A percentile compares a stretch with the other conserved stretches of the same genome.
phyloP scores from a whole-genome alignment of 1,140 invertebrate genomes.

The Cryptotermes secundus region DNA sequence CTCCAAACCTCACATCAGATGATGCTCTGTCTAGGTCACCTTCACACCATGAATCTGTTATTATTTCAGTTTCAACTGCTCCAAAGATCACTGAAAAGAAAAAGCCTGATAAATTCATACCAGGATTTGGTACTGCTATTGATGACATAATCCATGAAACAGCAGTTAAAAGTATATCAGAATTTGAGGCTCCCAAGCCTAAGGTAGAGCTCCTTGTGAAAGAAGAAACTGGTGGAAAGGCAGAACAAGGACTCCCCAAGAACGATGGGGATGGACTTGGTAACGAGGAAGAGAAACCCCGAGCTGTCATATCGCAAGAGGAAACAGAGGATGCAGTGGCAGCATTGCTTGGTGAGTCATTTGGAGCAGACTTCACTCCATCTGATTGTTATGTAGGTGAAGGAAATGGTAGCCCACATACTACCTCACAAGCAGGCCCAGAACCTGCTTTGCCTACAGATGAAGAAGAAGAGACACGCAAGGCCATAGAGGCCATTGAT shows the following conservation, averaged over 20 bases:
- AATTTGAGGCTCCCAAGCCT: constrained; percentile 46
- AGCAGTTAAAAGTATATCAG: constrained; percentile 73
- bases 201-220: neutral
- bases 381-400: constrained; percentile 51
- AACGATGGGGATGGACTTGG: constrained; percentile 51
- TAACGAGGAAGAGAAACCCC: constrained; percentile 68
- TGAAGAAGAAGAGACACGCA: constrained; percentile 51
- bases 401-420: constrained; percentile 25
- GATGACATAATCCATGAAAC: constrained; percentile 75
- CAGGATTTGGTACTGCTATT: constrained; percentile 66
- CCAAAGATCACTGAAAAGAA: constrained; percentile 22
- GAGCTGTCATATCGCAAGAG: constrained; percentile 82
- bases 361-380: constrained; percentile 59
- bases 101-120: constrained; percentile 61
- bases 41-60: neutral
- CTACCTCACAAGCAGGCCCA: neutral
- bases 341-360: constrained; percentile 79
- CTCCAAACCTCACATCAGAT: neutral
- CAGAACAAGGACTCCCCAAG: constrained; percentile 19
- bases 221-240: neutral
- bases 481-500: constrained; percentile 51
- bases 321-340: constrained; percentile 91
- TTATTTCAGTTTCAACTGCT: constrained; percentile 37
- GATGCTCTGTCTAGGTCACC: neutral
- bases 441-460: constrained; percentile 38